Percentiles rank a stretch among this genome's conserved stretches.
phyloP scores from a whole-genome alignment of 2,888 invertebrate genomes.

The Choreutis nemorana region DNA sequence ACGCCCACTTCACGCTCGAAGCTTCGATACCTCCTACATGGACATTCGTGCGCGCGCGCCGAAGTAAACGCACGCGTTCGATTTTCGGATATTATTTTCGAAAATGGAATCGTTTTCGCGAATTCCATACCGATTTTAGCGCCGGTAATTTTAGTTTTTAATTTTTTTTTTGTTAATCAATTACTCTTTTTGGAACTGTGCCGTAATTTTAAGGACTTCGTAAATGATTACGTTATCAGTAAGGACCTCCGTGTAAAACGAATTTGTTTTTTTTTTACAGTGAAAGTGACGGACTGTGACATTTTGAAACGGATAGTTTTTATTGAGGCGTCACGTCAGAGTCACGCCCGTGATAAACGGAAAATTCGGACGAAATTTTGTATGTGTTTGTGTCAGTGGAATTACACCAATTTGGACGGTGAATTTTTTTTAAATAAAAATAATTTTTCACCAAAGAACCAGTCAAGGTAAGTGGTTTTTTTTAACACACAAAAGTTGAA shows the following conservation, averaged over 20 bases:
- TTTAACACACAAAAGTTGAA: too few species aligned
- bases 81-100: constrained; percentile 22
- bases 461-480: too few species aligned
- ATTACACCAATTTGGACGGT: too few species aligned
- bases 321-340: constrained; percentile 30
- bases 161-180: constrained; percentile 12
- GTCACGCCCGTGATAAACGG: constrained; percentile 15
- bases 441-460: too few species aligned
- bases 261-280: constrained; percentile 36
- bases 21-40: constrained; percentile 51
- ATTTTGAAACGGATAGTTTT: constrained; percentile 45
- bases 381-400: too few species aligned
- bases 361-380: too few species aligned
- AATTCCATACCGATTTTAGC: constrained; percentile 25
- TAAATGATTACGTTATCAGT: constrained; percentile 45
- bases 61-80: constrained; percentile 35
- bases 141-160: constrained; percentile 20
- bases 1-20: constrained; percentile 44
- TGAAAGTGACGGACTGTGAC: constrained; percentile 57
- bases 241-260: constrained; percentile 34
- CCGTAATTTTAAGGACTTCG: constrained; percentile 5
- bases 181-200: constrained; percentile 8
- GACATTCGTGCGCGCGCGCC: constrained; percentile 63
- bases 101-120: constrained; percentile 42
- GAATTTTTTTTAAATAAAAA: too few species aligned